These are phyloP conservation scores for Kuschelorhynchus macadamiae DNA, from an alignment of 2,888 invertebrate genomes.

Conservation along the genomic window DNA sequence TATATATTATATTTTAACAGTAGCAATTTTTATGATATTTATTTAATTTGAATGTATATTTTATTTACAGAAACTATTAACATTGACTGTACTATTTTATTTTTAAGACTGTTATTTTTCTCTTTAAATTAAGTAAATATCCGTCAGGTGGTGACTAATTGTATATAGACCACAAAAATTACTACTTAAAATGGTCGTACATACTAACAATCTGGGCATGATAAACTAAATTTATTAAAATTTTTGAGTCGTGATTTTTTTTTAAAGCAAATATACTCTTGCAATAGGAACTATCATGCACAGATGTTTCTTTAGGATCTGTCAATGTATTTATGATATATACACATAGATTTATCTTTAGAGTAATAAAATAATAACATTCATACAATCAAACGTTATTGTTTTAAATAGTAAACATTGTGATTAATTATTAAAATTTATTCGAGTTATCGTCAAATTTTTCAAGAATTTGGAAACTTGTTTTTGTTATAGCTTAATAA, in stretches of 20 bases:
- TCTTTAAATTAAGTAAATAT: conserved; percentile 58
- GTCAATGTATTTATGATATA: conserved; percentile 55
- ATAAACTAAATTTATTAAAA: conserved; percentile 24
- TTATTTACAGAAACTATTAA: conserved; percentile 39
- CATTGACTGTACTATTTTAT: conserved; percentile 39
- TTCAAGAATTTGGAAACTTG: conserved; percentile 4
- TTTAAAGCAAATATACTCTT: too few species aligned
- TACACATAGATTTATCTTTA: conserved; percentile 33
- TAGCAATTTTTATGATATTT: conserved; percentile 55
- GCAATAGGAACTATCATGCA: conserved; percentile 55
- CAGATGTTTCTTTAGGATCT: conserved; percentile 56
- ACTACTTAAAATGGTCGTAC: conserved; percentile 65
- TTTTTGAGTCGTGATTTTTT: too few species aligned
- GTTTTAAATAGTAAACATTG: conserved; percentile 14
- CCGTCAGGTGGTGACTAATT: conserved; percentile 45
- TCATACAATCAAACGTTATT: conserved; percentile 29
- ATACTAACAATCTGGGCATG: conserved; percentile 61
- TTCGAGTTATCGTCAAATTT: neutral
- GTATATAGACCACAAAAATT: conserved; percentile 55
- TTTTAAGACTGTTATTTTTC: conserved; percentile 44
- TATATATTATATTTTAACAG: conserved; percentile 58
- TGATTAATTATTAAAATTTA: conserved; percentile 12
- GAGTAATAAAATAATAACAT: conserved; percentile 26
- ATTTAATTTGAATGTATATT: conserved; percentile 56
- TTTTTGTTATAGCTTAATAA: conserved; percentile 23